Evolutionary conservation across 2,113 vertebrate species (phyloP), one percentile per base, ranked within the genome.

Genomic region (Planiliza haematocheilus): DNA sequence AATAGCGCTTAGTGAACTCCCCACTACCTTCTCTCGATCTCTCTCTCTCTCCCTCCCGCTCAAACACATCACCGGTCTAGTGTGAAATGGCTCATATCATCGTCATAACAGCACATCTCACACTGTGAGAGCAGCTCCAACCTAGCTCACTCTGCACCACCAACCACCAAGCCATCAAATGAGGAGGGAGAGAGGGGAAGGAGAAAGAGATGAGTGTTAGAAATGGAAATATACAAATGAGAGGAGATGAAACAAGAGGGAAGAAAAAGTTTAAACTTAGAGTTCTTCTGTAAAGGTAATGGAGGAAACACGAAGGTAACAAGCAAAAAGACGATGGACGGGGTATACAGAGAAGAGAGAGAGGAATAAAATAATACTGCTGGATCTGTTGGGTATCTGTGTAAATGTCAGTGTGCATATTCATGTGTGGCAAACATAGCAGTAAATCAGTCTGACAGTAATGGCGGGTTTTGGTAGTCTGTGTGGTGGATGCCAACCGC

Each of bases 1-100:
- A 74, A 66, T 65, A 83, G 74, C 38, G 16, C 77, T 77, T 48
- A 64, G 78, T 84, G 75, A 86, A 81, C 83, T 76, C 64, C 77
- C 37, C 45, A 21, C 61, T 61, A 67, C 63, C 42, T 17, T 14
- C 7, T 20, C 62, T 36, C 12, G 58, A n/a, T n/a, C n/a, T n/a
- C n/a, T n/a, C n/a, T n/a, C n/a, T n/a, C n/a, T n/a, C 70, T 37
- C 56, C 24, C 58, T 52, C 60, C 37, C 46, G 81, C 55, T 86
- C 84, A 11, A 75, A 77, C 79, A 81, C 76, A 83, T 84, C 82
- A 83, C 63, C 75, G 24, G 74, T 71, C 16, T 67, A 82, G 83
- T 86, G 83, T 89, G 88, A 90, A 91, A 89, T 90, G 75, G 86
- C 70, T 82, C 74, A 71, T 86, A 87, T 89, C 74, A 75, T 74